These are phyloP conservation scores for Ascaphus truei DNA, from an alignment of 2,113 vertebrate species.

Conservation along the genomic window DNA sequence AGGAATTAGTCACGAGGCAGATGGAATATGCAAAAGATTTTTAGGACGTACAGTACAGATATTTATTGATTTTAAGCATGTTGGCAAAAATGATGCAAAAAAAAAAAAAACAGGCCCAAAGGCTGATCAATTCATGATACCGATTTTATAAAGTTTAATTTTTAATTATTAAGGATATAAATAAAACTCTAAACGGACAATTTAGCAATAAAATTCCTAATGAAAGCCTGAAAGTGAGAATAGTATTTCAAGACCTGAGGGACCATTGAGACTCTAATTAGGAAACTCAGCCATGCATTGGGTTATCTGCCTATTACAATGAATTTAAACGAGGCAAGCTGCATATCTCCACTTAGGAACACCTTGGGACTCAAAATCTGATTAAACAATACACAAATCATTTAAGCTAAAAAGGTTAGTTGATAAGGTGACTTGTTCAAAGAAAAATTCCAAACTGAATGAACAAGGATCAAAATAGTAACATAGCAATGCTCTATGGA, in stretches of 20 bases:
- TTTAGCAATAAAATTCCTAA: constrained; percentile 35
- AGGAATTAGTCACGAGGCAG: constrained; percentile 23
- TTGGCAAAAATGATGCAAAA: constrained; percentile 32
- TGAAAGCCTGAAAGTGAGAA: constrained; percentile 36
- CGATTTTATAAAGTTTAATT: constrained; percentile 48
- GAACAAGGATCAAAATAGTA: constrained; percentile 30
- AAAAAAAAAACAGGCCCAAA: constrained; percentile 42
- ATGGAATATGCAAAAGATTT: constrained; percentile 41
- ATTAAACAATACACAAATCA: constrained; percentile 45
- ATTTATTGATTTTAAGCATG: constrained; percentile 48
- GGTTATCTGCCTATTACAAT: constrained; percentile 48
- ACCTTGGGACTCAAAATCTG: constrained; percentile 40
- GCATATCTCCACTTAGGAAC: constrained; percentile 37
- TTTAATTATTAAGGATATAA: constrained; percentile 48
- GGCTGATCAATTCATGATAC: constrained; percentile 49
- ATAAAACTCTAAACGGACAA: constrained; percentile 49
- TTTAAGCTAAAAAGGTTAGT: constrained; percentile 42
- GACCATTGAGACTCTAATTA: constrained; percentile 52
- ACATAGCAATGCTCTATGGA: background rate
- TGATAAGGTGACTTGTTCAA: constrained; percentile 29
- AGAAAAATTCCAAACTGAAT: constrained; percentile 26
- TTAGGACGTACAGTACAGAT: constrained; percentile 37
- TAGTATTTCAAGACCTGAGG: constrained; percentile 44
- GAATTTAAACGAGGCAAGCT: constrained; percentile 48
- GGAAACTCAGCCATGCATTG: constrained; percentile 46